Evolutionary conservation across 1,140 invertebrate species (phyloP).

Genomic region (Caenorhabditis tropicalis): DNA sequence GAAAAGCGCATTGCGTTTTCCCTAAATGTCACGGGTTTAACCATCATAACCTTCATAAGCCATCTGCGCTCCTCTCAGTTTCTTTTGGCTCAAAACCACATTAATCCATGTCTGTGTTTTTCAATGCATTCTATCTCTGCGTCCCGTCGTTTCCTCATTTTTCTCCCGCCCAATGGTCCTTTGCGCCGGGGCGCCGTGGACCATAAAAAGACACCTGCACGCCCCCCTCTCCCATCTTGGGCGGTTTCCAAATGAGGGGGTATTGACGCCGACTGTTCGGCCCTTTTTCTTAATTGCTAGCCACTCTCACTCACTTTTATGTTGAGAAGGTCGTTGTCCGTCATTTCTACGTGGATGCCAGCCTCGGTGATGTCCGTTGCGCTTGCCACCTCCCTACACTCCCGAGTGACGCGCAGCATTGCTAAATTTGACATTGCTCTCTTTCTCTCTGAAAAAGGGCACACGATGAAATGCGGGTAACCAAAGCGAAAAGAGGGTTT

Average conservation of each 20-base stretch:
- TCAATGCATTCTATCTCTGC: background rate
- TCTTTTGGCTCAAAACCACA: background rate
- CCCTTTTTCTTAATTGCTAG: too few relatives aligned
- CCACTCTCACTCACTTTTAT: too few relatives aligned
- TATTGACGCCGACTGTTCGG: too few relatives aligned
- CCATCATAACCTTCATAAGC: background rate
- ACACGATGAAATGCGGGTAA: background rate
- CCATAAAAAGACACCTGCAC: background rate
- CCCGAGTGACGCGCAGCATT: constrained; percentile 36
- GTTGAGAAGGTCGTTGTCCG: constrained; percentile 16
- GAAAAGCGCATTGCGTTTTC: background rate
- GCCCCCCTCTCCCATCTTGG: background rate
- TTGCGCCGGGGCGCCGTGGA: too few relatives aligned
- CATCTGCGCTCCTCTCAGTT: background rate
- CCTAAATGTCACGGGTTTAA: background rate
- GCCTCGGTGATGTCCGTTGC: constrained; percentile 28
- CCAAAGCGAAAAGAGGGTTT: background rate
- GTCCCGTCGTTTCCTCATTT: background rate
- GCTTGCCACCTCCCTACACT: constrained; percentile 49
- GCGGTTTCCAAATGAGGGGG: background rate
- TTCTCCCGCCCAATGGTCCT: background rate
- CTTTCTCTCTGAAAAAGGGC: background rate
- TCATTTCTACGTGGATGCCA: constrained; percentile 49
- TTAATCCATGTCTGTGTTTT: background rate
- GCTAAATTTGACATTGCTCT: constrained; percentile 43